A percentile compares a stretch with the other conserved stretches of the same genome.
These are phyloP conservation scores for Corella eumyota DNA, from an alignment of 23 tunicate genomes.

Conservation along the genomic window DNA sequence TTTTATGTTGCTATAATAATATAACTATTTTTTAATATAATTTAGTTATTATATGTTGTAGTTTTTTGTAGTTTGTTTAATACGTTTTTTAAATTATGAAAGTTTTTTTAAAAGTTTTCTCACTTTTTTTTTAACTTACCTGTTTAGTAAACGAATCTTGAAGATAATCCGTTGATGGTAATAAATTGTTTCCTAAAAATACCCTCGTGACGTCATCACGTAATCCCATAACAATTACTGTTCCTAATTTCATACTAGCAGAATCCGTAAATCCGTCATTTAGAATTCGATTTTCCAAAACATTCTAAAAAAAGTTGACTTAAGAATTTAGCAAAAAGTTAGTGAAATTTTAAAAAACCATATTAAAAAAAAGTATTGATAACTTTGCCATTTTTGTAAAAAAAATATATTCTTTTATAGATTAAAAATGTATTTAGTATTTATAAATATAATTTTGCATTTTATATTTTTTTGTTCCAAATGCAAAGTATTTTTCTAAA, in stretches of 20 bases:
- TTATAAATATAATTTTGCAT: neutral
- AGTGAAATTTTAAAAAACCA: neutral
- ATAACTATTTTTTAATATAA: too few species aligned
- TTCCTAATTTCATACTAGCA: conserved; percentile 2
- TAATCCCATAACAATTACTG: conserved; percentile 26
- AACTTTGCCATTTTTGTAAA: neutral
- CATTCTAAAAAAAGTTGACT: conserved; percentile 11
- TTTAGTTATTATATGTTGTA: too few species aligned
- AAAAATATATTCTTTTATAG: neutral
- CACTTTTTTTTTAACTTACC: too few species aligned
- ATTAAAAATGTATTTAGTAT: neutral
- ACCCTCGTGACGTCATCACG: conserved; percentile 39
- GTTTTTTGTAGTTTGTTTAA: too few species aligned
- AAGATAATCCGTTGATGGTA: neutral
- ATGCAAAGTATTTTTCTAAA: neutral
- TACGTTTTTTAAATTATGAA: too few species aligned
- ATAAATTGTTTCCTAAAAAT: neutral
- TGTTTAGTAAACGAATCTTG: conserved; percentile 36
- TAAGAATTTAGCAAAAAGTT: neutral
- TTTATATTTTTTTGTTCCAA: neutral
- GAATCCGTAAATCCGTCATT: conserved; percentile 15
- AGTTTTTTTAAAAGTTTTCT: too few species aligned
- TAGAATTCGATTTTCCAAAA: conserved; percentile 18
- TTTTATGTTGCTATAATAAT: neutral
- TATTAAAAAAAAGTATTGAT: too few species aligned